Evolutionary conservation across 2,888 invertebrate genomes (phyloP).

Genomic region (Ophioninae sp.): DNA sequence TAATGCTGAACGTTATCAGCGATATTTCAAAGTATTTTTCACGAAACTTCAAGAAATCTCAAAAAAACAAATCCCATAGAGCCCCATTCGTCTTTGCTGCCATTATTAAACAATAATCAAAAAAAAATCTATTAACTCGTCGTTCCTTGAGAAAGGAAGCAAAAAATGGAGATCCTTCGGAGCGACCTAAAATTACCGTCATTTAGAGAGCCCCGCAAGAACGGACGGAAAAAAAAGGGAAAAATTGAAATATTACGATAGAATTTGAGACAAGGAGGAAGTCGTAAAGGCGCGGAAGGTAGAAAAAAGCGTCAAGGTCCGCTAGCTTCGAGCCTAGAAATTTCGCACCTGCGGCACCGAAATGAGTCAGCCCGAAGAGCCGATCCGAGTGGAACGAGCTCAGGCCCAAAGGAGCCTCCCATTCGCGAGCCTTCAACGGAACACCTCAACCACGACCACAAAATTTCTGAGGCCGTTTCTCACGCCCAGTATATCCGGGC

Average conservation of each 20-base stretch:
- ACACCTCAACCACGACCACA: slow-evolving; percentile 34
- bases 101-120: neutral
- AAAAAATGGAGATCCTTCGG: neutral
- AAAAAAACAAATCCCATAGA: no score
- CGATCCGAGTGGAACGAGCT: slow-evolving; percentile 40
- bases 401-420: slow-evolving; percentile 30
- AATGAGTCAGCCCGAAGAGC: slow-evolving; percentile 28
- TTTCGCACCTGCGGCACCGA: slow-evolving; percentile 56
- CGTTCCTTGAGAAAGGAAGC: neutral
- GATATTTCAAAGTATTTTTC: no score
- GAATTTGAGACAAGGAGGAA: neutral
- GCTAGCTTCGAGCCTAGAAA: slow-evolving; percentile 40
- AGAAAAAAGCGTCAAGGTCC: slow-evolving; percentile 49
- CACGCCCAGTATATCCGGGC: slow-evolving; percentile 15
- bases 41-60: no score
- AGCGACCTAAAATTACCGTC: neutral
- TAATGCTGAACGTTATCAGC: no score
- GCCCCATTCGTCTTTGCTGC: no score
- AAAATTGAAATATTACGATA: neutral
- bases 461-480: slow-evolving; percentile 29
- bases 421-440: slow-evolving; percentile 29
- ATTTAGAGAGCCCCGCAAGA: neutral
- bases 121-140: neutral
- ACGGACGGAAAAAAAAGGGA: neutral
- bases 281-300: neutral